phyloP scores from a whole-genome alignment of 2,797 vertebrate species.

The Channallabes apus region DNA sequence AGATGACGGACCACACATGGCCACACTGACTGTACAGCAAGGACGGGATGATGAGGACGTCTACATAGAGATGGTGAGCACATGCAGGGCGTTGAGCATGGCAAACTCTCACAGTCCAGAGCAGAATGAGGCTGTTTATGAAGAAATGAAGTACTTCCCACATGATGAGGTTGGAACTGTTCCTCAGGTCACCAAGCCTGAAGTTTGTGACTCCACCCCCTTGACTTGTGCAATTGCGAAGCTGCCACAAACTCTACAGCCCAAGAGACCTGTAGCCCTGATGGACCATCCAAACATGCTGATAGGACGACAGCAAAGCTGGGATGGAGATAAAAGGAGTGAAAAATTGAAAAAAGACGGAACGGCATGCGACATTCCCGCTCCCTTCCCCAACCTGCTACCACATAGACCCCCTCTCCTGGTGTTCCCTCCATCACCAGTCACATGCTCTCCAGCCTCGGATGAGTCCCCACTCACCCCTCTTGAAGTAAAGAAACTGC shows the following conservation, averaged over 20 bases:
- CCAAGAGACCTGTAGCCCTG: slow-evolving; percentile 64
- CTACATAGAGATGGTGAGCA: slow-evolving; percentile 94
- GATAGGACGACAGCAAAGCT: slow-evolving; percentile 52
- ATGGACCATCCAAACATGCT: slow-evolving; percentile 53
- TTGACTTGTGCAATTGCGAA: slow-evolving; percentile 31
- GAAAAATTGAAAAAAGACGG: slow-evolving; percentile 68
- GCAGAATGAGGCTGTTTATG: slow-evolving; percentile 90
- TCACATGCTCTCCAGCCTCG: slow-evolving; percentile 92
- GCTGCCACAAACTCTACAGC: slow-evolving; percentile 72
- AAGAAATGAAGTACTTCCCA: slow-evolving; percentile 94
- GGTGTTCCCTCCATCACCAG: slow-evolving; percentile 91
- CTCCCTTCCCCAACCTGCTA: slow-evolving; percentile 94
- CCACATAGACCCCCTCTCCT: slow-evolving; percentile 93
- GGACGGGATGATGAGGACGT: slow-evolving; percentile 84
- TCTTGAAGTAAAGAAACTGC: slow-evolving; percentile 93
- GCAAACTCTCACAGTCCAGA: slow-evolving; percentile 80
- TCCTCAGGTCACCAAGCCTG: slow-evolving; percentile 65
- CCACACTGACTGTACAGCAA: slow-evolving; percentile 70
- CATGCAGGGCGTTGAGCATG: slow-evolving; percentile 72
- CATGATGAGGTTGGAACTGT: slow-evolving; percentile 73
- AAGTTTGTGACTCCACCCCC: slow-evolving; percentile 63
- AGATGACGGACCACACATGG: slow-evolving; percentile 72
- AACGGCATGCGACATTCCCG: slow-evolving; percentile 84
- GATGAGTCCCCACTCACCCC: slow-evolving; percentile 96
- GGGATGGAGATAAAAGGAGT: slow-evolving; percentile 26